Percentiles rank a stretch among this genome's conserved stretches.
Evolutionary conservation across 2,888 invertebrate genomes (phyloP).

Genomic region (Habrosyne pyritoides): DNA sequence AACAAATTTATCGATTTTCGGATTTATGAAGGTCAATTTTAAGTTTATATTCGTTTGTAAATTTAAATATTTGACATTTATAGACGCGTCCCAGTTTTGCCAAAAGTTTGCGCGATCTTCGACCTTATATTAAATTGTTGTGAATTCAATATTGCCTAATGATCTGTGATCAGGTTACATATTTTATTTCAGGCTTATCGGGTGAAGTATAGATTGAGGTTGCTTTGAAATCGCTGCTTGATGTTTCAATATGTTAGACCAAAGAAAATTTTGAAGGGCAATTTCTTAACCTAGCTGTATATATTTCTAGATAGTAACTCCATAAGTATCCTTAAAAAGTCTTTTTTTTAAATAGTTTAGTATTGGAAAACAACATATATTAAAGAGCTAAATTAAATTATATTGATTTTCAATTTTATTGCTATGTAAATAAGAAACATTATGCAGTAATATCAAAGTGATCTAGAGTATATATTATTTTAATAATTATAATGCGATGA

Average conservation of each 20-base stretch:
- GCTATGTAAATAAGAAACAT: conserved; percentile 1
- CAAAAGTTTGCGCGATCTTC: not conserved
- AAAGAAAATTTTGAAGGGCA: not conserved
- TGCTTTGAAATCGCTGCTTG: not conserved
- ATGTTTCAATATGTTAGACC: conserved; percentile 2
- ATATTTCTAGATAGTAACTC: too few species aligned
- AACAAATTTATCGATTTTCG: too few species aligned
- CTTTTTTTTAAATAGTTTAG: too few species aligned
- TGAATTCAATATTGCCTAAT: not conserved
- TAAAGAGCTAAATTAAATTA: too few species aligned
- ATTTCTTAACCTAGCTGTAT: not conserved
- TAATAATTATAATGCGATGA: conserved; percentile 25
- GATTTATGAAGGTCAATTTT: conserved; percentile 13
- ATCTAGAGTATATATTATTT: conserved; percentile 6
- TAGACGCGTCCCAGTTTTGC: conserved; percentile 5
- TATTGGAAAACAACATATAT: not conserved
- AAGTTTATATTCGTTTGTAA: conserved; percentile 21
- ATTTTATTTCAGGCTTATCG: not conserved
- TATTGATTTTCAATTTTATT: too few species aligned
- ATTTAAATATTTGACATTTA: conserved; percentile 14
- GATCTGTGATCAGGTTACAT: conserved; percentile 3
- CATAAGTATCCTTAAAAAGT: too few species aligned
- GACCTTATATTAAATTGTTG: too few species aligned
- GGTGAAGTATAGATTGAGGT: not conserved
- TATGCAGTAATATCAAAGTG: conserved; percentile 8